A percentile compares a stretch with the other conserved stretches of the same genome.
These are phyloP conservation scores for Crotalus viridis DNA, from an alignment of 2,113 vertebrate genomes.

Conservation along the genomic window DNA sequence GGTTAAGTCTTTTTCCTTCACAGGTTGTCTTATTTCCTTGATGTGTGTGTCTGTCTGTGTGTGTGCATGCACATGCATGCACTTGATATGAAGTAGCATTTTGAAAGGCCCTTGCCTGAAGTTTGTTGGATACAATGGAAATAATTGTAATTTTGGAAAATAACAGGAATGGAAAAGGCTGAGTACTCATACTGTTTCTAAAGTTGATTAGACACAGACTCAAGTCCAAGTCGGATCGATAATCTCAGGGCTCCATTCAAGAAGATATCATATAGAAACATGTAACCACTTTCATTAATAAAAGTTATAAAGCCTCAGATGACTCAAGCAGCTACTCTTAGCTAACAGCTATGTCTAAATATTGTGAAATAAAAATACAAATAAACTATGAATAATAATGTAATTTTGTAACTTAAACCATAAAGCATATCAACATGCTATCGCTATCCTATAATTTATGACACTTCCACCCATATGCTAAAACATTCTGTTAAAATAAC, in stretches of 20 bases:
- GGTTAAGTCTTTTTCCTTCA: too few species aligned
- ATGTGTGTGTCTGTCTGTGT: not conserved
- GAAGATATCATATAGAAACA: not conserved
- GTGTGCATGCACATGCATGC: not conserved
- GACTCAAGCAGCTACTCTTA: not conserved
- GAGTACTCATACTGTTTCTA: not conserved
- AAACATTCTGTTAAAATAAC: not conserved
- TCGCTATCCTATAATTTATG: not conserved
- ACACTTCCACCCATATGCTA: not conserved
- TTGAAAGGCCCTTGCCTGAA: not conserved
- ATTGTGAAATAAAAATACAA: not conserved
- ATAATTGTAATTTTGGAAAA: not conserved
- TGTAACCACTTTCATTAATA: not conserved
- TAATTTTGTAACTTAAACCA: not conserved
- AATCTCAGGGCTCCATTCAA: not conserved
- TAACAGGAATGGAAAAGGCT: not conserved
- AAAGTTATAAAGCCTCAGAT: not conserved
- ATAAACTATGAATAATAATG: not conserved
- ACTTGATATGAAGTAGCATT: not conserved
- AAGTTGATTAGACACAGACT: not conserved
- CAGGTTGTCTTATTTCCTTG: not conserved
- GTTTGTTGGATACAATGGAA: not conserved
- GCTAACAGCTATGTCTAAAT: not conserved
- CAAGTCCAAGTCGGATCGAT: not conserved
- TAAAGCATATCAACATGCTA: not conserved